These are phyloP conservation scores for Shargacucullia verbasci DNA, from an alignment of 2,888 invertebrate species.

Conservation along the genomic window DNA sequence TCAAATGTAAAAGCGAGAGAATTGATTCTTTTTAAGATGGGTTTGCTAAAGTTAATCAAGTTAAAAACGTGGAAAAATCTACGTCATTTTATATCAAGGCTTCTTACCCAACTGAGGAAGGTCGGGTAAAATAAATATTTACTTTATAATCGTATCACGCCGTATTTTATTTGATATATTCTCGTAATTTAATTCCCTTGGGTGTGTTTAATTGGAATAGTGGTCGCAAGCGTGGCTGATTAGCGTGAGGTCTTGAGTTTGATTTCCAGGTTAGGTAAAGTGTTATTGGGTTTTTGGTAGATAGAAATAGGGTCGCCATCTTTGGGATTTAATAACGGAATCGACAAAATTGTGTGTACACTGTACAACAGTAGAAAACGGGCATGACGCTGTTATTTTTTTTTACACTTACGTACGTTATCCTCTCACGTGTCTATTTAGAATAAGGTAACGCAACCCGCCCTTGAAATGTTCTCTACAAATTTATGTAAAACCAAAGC, in stretches of 20 bases:
- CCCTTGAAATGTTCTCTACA: constrained; percentile 2
- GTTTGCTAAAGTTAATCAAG: constrained; percentile 48
- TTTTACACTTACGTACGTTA: too few relatives aligned
- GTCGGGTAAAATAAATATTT: constrained; percentile 45
- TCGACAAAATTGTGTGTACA: too few relatives aligned
- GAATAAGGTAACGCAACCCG: too few relatives aligned
- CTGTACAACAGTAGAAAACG: too few relatives aligned
- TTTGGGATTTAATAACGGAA: too few relatives aligned
- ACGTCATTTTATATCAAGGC: constrained; percentile 41
- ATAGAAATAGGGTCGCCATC: too few relatives aligned
- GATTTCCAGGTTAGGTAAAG: too few relatives aligned
- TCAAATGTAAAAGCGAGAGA: constrained; percentile 30
- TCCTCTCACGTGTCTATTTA: too few relatives aligned
- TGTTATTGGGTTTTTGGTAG: too few relatives aligned
- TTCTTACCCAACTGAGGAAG: constrained; percentile 36
- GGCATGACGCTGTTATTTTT: too few relatives aligned
- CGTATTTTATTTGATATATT: constrained; percentile 42
- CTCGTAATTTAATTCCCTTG: constrained; percentile 37
- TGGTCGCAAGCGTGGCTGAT: too few relatives aligned
- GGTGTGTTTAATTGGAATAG: constrained; percentile 24
- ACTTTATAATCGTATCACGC: constrained; percentile 42
- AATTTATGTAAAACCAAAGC: constrained; percentile 1
- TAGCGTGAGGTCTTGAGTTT: too few relatives aligned
- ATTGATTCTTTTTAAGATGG: constrained; percentile 41
- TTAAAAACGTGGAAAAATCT: constrained; percentile 50